phyloP scores from a whole-genome alignment of 1,140 invertebrate genomes.

The Drosophila rufa region DNA sequence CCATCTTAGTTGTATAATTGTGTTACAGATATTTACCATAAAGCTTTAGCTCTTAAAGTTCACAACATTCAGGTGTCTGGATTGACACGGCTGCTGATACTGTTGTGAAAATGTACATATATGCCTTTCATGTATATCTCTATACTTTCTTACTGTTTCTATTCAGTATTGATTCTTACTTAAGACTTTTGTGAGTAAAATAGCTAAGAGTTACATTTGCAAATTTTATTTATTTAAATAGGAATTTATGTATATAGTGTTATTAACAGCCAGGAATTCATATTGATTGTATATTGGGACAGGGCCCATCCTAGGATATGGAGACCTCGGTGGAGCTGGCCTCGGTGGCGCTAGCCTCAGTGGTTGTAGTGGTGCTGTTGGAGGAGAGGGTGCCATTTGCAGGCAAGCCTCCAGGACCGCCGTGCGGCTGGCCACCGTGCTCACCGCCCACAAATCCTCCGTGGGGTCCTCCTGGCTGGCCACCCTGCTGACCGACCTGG shows the following conservation, averaged over 20 bases:
- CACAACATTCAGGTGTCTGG: background rate
- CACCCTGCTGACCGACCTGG: background rate
- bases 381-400: slow-evolving; percentile 15
- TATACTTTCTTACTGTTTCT: no score
- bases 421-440: background rate
- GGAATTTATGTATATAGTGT: background rate
- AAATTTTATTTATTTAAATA: background rate
- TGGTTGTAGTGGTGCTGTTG: slow-evolving; percentile 3
- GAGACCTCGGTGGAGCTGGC: background rate
- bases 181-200: background rate
- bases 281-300: no score
- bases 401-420: background rate
- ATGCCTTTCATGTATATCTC: background rate
- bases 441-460: background rate
- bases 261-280: background rate
- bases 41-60: no score
- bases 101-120: background rate
- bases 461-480: background rate
- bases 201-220: background rate
- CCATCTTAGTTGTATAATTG: no score
- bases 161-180: no score
- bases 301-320: no score
- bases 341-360: background rate
- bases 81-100: background rate
- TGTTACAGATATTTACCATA: no score